These are phyloP conservation scores for Chondrosia reniformis DNA, from an alignment of 37 sponge, comb jelly and placozoan genomes.

Conservation along the genomic window DNA sequence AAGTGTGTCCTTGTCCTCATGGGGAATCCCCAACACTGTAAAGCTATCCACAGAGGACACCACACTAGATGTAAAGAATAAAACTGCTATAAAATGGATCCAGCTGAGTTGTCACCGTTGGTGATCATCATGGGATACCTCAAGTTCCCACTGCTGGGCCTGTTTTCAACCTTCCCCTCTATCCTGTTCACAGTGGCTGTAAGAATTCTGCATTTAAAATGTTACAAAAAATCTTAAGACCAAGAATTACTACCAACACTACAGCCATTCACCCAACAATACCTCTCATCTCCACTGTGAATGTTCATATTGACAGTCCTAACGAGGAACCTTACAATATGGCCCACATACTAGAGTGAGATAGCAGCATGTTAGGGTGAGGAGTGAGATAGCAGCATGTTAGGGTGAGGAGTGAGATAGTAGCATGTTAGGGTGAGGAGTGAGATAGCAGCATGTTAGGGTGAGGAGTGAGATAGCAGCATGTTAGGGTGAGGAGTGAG, in stretches of 20 bases:
- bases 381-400: too few relatives aligned
- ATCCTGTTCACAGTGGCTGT: constrained; percentile 10
- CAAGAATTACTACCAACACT: too few relatives aligned
- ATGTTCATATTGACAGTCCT: not conserved
- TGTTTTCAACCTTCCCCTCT: not conserved
- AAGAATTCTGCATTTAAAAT: not conserved
- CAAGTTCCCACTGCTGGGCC: constrained; percentile 8
- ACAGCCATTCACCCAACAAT: not conserved
- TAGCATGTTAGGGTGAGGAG: too few relatives aligned
- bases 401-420: too few relatives aligned
- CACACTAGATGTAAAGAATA: constrained; percentile 17
- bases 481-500: too few relatives aligned
- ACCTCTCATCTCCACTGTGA: constrained; percentile 8
- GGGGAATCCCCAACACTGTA: constrained; percentile 39
- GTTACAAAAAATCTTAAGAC: not conserved
- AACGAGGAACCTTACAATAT: not conserved
- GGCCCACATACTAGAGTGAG: constrained; percentile 16
- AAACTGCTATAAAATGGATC: too few relatives aligned
- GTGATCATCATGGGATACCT: not conserved
- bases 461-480: too few relatives aligned
- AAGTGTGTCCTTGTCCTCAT: constrained; percentile 1
- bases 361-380: too few relatives aligned
- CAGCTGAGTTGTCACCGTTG: too few relatives aligned
- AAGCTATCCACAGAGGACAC: constrained; percentile 26
- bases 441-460: too few relatives aligned